Percentiles rank a stretch among this genome's conserved stretches.
Evolutionary conservation across 2,113 vertebrate genomes (phyloP).

Genomic region (Morone chrysops): DNA sequence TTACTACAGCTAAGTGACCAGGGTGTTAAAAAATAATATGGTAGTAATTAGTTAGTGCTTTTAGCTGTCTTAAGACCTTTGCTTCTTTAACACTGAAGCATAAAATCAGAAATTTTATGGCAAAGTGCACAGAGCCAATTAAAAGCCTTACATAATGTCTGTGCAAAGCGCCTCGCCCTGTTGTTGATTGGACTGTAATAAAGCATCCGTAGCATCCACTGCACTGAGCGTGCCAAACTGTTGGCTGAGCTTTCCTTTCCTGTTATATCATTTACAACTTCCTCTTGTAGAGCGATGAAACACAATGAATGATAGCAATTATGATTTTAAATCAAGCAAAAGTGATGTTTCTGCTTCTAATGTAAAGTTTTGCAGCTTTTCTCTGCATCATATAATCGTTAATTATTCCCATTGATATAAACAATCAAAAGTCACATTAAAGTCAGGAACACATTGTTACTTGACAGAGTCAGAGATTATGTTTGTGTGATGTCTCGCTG

Average conservation of each 20-base stretch:
- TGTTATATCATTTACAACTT: neutral
- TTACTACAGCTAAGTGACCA: neutral
- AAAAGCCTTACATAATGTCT: slow-evolving; percentile 43
- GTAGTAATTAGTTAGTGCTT: slow-evolving; percentile 3
- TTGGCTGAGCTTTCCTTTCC: too few relatives aligned
- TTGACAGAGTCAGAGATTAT: neutral
- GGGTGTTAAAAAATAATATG: neutral
- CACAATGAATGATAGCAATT: neutral
- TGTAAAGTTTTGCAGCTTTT: neutral
- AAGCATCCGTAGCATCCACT: neutral
- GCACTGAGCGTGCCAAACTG: neutral
- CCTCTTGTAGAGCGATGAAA: neutral
- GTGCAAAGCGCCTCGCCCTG: neutral
- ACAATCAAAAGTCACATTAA: too few relatives aligned
- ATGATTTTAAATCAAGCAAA: neutral
- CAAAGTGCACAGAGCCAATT: slow-evolving; percentile 32
- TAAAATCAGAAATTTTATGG: neutral
- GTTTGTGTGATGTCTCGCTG: neutral
- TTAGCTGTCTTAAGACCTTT: neutral
- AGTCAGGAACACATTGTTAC: neutral
- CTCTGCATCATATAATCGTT: neutral
- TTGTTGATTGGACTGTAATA: slow-evolving; percentile 17
- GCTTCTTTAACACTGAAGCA: neutral
- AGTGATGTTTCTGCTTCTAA: neutral
- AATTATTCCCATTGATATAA: neutral